Evolutionary conservation across 2,113 vertebrate genomes (phyloP), one percentile per base, ranked within the genome.

Genomic region (Sinocyclocheilus grahami): DNA sequence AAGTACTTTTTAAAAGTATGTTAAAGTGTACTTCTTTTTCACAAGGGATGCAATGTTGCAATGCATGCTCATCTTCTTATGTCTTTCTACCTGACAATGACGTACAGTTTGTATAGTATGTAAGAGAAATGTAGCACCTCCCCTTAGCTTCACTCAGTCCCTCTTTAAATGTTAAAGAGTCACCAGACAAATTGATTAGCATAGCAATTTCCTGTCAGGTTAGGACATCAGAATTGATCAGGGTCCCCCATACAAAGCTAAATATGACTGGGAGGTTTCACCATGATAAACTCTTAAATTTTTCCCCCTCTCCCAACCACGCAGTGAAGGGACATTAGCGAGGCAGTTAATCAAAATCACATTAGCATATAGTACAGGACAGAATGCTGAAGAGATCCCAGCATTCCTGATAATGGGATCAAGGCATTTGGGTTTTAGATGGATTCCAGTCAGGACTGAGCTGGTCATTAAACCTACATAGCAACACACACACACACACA

Each of bases 261-360:
- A 86, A 82, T 88, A 72, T 84, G 51, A 39, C 78, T 53, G 75
- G 82, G 63, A 58, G 77, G 87, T 53, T 22, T 42, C 12, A 51
- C 74, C 30, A 86, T 88, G 87, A 89, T 87, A 83, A 87, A 87
- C 69, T 76, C 79, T 53, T 71, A 67, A 55, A 20, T 72, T 16
- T 53, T 46, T 55, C 65, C 82, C 69, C 46, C 88, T 85, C 84
- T 88, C 89, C 85, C 90, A 90, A 84, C 89, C 84, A 87, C 87
- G 84, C 67, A 83, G 89, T 90, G 90, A 90, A 90, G 88, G 89
- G 85, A 90, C 93, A 94, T 94, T 92, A 93, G 90, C 89, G 86
- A 90, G 92, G 92, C 91, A 92, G 92, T 95, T 95, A 92, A 94
- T 95, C 93, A 94, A 92, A 92, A 90, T 85, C 84, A 88, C 90